Evolutionary conservation across 2,888 invertebrate species (phyloP).

Genomic region (Aporophyla lueneburgensis): DNA sequence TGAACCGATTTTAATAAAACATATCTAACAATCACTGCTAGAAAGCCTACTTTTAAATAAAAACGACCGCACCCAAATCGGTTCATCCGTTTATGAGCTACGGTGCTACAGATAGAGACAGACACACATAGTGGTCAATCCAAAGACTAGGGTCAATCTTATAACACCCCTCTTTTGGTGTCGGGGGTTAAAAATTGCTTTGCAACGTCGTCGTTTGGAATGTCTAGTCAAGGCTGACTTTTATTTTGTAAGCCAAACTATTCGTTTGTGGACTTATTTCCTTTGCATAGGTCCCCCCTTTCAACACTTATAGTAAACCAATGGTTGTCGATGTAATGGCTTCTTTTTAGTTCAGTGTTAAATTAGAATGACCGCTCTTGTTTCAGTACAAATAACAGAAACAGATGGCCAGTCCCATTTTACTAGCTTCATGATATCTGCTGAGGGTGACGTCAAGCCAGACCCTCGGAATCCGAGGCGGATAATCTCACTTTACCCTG

Average conservation of each 20-base stretch:
- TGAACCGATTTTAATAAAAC: too few relatives aligned
- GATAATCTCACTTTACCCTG: conserved; percentile 76
- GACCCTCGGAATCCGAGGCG: conserved; percentile 83
- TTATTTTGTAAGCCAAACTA: not conserved
- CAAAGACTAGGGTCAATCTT: too few relatives aligned
- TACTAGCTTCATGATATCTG: conserved; percentile 85
- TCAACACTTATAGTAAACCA: not conserved
- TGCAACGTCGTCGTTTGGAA: not conserved
- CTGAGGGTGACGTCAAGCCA: conserved; percentile 81
- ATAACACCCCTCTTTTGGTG: too few relatives aligned
- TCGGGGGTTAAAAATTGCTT: not conserved
- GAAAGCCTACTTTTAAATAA: too few relatives aligned
- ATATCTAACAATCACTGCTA: too few relatives aligned
- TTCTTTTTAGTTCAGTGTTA: not conserved
- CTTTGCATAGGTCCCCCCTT: not conserved
- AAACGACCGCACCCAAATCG: too few relatives aligned
- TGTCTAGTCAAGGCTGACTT: too few relatives aligned
- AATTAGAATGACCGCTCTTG: not conserved
- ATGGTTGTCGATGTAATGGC: not conserved
- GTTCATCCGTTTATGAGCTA: too few relatives aligned
- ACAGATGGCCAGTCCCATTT: conserved; percentile 83
- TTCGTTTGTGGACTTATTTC: not conserved
- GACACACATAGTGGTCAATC: too few relatives aligned
- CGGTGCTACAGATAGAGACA: too few relatives aligned
- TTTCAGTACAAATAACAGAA: conserved; percentile 79